Base-by-base conservation (phyloP, 30 jellyfish, hydroid and myxozoan species). In the Aurelia sp. region DNA sequence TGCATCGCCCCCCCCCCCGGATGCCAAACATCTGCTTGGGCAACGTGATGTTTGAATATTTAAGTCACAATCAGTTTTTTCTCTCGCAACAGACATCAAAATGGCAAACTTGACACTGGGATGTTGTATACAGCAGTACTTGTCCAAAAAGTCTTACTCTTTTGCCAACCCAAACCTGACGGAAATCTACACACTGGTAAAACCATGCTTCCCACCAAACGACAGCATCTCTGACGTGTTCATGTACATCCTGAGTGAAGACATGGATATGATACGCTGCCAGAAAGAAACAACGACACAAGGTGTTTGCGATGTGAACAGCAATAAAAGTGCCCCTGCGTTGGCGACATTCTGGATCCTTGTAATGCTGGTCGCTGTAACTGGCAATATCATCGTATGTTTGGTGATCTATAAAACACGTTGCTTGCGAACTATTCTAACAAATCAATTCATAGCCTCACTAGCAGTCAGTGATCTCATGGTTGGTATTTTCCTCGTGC, bases 381-480 rank as follows among this genome's bases (percentile, higher is more conserved):
- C 60, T 6, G 93, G 97, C 52, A 89, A 89, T 62, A 16, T 73
- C 62, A 52, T 77, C 35, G 97, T 89, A n/a, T 81, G 90, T 81
- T 53, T 63, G 58, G 97, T 82, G 37, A 73, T 89, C 57, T 67
- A 74, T 74, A 71, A 76, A 21, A 58, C 93, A 9, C 57, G 73
- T 31, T 21, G 62, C 60, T 78, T 89, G n/a, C 73, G 97, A 35
- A 71, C 60, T 23, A 48, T 62, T 11, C 27, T 76, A 37, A 72
- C 99, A 23, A 84, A 94, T 40, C 88, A 52, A 4, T 94, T 94
- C 87, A 94, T 94, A 22, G 86, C 91, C 17, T 94, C 99, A 11
- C 71, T 94, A 51, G 99, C 99, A 15, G 86, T 89, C 74, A 88
- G 97, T 73, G 99, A 94, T 62, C 64, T 94, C 6, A 63, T 88